Evolutionary conservation across 2,888 invertebrate species (phyloP).

Genomic region (Callosobruchus maculatus): DNA sequence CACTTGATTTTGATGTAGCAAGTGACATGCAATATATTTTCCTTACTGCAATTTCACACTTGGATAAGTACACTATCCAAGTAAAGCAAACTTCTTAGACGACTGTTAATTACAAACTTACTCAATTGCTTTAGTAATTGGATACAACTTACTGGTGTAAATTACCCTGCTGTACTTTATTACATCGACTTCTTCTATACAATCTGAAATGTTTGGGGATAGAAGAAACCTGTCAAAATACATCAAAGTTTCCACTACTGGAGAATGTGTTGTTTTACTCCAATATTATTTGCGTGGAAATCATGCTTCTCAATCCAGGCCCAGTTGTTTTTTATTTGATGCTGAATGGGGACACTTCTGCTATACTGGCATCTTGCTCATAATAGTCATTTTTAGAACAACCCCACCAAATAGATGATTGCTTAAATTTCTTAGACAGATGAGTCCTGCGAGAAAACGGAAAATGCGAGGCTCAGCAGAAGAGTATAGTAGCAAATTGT

Average conservation of each 20-base stretch:
- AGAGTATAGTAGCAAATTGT: constrained; percentile 1
- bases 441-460: constrained; percentile 1
- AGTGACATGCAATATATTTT: neutral
- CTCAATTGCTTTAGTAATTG: too few relatives aligned
- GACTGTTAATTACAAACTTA: too few relatives aligned
- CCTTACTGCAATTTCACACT: neutral
- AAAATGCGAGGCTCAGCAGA: neutral
- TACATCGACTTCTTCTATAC: too few relatives aligned
- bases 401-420: neutral
- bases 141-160: too few relatives aligned
- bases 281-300: constrained; percentile 1
- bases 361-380: constrained; percentile 2
- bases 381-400: constrained; percentile 4
- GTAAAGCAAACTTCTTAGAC: too few relatives aligned
- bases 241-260: too few relatives aligned
- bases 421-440: constrained; percentile 1
- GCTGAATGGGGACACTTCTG: neutral
- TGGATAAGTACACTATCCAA: neutral
- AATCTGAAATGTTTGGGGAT: too few relatives aligned
- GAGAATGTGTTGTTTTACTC: too few relatives aligned
- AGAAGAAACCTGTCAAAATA: too few relatives aligned
- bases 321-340: constrained; percentile 1
- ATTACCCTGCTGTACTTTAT: too few relatives aligned
- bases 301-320: constrained; percentile 4
- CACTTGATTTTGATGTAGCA: constrained; percentile 7